These are phyloP conservation scores for Festucalex cinctus DNA, from an alignment of 2,113 vertebrate genomes.

Conservation along the genomic window DNA sequence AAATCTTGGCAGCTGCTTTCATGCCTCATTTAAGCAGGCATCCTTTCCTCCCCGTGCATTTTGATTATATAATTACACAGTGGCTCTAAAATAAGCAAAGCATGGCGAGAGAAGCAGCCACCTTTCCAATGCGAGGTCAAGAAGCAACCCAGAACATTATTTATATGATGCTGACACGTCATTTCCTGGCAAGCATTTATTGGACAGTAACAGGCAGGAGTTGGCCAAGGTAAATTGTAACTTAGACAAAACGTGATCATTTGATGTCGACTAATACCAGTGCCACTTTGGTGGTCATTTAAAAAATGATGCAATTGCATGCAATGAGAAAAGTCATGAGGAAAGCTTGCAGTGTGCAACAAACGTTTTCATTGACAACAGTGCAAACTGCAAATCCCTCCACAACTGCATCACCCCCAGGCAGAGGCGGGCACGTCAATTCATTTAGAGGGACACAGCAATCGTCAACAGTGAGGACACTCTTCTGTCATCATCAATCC, in stretches of 20 bases:
- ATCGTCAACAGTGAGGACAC: too few species aligned
- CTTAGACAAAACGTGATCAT: slow-evolving; percentile 31
- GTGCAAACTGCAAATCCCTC: background rate
- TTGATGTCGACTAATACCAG: slow-evolving; percentile 21
- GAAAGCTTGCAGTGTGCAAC: background rate
- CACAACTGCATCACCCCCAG: too few species aligned
- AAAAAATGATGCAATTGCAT: slow-evolving; percentile 36
- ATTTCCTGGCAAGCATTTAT: slow-evolving; percentile 47
- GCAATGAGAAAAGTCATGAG: slow-evolving; percentile 9
- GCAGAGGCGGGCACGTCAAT: too few species aligned
- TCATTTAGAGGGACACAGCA: too few species aligned
- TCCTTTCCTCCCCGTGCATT: slow-evolving; percentile 39
- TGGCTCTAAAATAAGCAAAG: slow-evolving; percentile 28
- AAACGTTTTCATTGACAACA: background rate
- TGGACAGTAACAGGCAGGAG: slow-evolving; percentile 13
- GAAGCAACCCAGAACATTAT: slow-evolving; percentile 38
- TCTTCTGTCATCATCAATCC: too few species aligned
- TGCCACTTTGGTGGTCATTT: slow-evolving; percentile 11
- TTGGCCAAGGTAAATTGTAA: slow-evolving; percentile 40
- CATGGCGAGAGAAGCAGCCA: slow-evolving; percentile 35
- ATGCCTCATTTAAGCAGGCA: slow-evolving; percentile 27
- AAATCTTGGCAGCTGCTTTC: slow-evolving; percentile 8
- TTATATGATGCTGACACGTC: slow-evolving; percentile 34
- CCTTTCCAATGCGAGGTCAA: slow-evolving; percentile 49
- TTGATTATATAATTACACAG: slow-evolving; percentile 55